A percentile compares a stretch with the other conserved stretches of the same genome.
Conservation (phyloP, 2,797 vertebrate species). For the Platyrinchus mystaceus region DNA sequence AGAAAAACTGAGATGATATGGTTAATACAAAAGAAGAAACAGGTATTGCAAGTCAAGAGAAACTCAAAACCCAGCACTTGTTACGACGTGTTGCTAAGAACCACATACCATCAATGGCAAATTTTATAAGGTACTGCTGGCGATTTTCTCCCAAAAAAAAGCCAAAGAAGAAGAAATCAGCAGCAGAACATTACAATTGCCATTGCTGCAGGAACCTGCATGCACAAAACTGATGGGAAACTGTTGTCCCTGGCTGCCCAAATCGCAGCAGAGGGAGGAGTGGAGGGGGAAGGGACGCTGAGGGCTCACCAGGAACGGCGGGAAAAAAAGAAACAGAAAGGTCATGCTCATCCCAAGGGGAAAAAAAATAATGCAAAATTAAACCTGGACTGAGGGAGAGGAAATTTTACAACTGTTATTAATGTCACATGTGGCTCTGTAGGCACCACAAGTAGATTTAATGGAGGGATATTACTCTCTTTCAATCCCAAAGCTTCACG, state of each 20-base stretch:
- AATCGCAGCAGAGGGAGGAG: conserved; percentile 86
- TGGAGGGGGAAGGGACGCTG: conserved; percentile 76
- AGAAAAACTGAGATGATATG: background rate
- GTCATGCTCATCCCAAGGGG: conserved; percentile 78
- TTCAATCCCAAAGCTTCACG: background rate
- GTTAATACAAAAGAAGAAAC: conserved; percentile 32
- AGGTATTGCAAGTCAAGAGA: conserved; percentile 5
- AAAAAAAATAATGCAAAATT: conserved; percentile 56
- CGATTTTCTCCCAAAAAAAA: conserved; percentile 57
- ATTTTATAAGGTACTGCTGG: conserved; percentile 71
- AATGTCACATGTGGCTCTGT: background rate
- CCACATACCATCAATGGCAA: conserved; percentile 45
- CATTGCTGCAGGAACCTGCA: conserved; percentile 82
- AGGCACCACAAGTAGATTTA: background rate
- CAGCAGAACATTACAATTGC: conserved; percentile 68
- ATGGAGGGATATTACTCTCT: background rate
- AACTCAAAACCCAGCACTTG: conserved; percentile 24
- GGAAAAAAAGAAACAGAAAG: conserved; percentile 67
- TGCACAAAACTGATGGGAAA: conserved; percentile 99
- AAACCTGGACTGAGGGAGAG: conserved; percentile 24
- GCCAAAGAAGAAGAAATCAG: conserved; percentile 58
- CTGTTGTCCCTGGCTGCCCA: conserved; percentile 89
- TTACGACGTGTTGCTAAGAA: conserved; percentile 15
- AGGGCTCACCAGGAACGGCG: conserved; percentile 74
- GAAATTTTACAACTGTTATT: conserved; percentile 8